phyloP scores from a whole-genome alignment of 2,888 invertebrate species.

The Periphyllus acericola region DNA sequence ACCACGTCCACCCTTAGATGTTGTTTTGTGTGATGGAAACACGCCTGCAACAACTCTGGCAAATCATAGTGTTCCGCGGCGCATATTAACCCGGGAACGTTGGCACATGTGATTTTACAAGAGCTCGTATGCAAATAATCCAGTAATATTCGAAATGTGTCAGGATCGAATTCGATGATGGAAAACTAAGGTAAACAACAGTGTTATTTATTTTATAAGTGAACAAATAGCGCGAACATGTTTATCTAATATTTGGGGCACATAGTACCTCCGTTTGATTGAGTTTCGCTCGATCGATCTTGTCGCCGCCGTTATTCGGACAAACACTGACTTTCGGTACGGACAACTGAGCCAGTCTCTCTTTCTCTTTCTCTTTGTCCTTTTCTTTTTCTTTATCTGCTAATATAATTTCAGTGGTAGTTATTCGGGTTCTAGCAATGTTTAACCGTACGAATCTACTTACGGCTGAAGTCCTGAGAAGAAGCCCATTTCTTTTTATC shows the following conservation, averaged over 20 bases:
- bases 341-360: constrained; percentile 77
- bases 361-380: constrained; percentile 83
- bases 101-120: constrained; percentile 89
- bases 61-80: constrained; percentile 95
- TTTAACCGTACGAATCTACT: background rate
- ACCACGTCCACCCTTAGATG: constrained; percentile 91
- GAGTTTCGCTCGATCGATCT: constrained; percentile 89
- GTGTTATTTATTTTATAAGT: constrained; percentile 14
- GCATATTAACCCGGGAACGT: constrained; percentile 91
- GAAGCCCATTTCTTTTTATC: constrained; percentile 93
- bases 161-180: constrained; percentile 94
- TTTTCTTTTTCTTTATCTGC: constrained; percentile 81
- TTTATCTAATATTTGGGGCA: background rate
- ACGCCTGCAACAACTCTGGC: constrained; percentile 90
- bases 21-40: constrained; percentile 95
- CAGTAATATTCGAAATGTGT: constrained; percentile 88
- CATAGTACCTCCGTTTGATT: constrained; percentile 85
- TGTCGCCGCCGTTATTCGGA: constrained; percentile 83
- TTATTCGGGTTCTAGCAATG: background rate
- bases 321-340: constrained; percentile 91
- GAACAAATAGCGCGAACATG: background rate
- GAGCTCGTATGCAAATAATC: constrained; percentile 94
- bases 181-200: constrained; percentile 75
- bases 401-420: background rate
- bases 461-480: constrained; percentile 80